Base-by-base conservation (phyloP, 2,113 vertebrate genomes). In the Oceanodroma tethys region DNA sequence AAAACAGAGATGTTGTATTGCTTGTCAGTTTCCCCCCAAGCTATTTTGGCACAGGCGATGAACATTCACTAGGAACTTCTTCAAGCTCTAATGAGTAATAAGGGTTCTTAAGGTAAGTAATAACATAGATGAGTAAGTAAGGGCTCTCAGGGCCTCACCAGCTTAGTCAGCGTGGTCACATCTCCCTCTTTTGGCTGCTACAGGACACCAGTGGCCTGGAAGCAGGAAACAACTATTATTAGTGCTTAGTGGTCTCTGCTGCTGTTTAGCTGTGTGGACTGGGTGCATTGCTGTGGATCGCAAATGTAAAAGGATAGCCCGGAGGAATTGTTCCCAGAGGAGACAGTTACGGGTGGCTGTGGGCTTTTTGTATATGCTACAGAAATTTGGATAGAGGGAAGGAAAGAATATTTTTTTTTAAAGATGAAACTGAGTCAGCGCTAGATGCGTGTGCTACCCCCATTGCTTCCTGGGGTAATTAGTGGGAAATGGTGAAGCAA, bases 91-190 rank as follows among this genome's bases (percentile, higher is more conserved):
- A 71, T 45, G 55, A 79, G 13, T 94, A 85, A 72, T 87, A 50
- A 60, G 22, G 43, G 52, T 11, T 85, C 5, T 85, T 58, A 42
- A 4, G 22, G 53, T 75, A 40, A 48, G 9, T 48, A 38, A 47
- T 48, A 81, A 74, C 32, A 17, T 16, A n/a, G 45, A 9, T 26
- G 19, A 84, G 42, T 78, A 30, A 0, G 9, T 59, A n/a, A 82
- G 10, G 27, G 42, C 29, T 76, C 27, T 47, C 0, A 0, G 30
- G 25, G 32, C 27, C 52, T 84, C 2, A 2, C 32, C 48, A 71
- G 60, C 70, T 87, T 71, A 62, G 27, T 81, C 38, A 4, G 12
- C 20, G 62, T 59, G 52, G 55, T 71, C 26, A 38, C 63, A 55
- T 60, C 42, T 92, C 71, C 79, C 50, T 86, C 42, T 52, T 78